Evolutionary conservation across 37 sponge, comb jelly and placozoan genomes (phyloP), one percentile per base, ranked within the genome.

Genomic region (Amphimedon queenslandica): DNA sequence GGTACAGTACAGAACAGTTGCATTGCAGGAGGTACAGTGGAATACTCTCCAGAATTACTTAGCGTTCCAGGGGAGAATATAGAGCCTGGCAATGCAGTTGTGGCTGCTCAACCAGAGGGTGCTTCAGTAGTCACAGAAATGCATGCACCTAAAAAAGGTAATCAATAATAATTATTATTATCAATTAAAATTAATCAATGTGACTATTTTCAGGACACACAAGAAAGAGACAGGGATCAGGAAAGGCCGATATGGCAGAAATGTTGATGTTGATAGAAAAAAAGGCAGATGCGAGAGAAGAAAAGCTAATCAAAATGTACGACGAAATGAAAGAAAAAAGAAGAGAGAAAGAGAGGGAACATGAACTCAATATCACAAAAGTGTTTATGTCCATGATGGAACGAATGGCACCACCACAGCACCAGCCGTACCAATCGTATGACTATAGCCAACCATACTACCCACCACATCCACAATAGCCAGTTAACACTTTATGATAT

Each of bases 331-430:
- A 72, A 27, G 55, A 2, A 31, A 43, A 53, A 53, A 43, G 53
- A 13, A 39, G 40, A 31, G 31, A 55, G 25, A 28, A 37, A 2
- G 73, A 72, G 32, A 51, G 55, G 51, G 30, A 72, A 2, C 73
- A 47, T 53, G 73, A 72, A 43, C 55, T 51, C 20, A 72, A 53
- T 35, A 61, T 61, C n/a, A 2, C 21, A 16, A 38, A 33, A 27
- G 34, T 72, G 57, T 27, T 72, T 23, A 72, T 42, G 47, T 33
- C 51, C 35, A 51, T 72, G 34, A 72, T 72, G 57, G 55, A 18
- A 1, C 27, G 35, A 21, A 72, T 72, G 33, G 33, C 35, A 4
- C 35, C 35, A 11, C 33, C 34, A 1, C 29, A 65, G 29, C 66
- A 16, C 4, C 32, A 65, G 23, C 53, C 53, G 13, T 47, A 47